These are phyloP conservation scores for Eudasyphora cyanicolor DNA, from an alignment of 2,888 invertebrate genomes.

Conservation along the genomic window DNA sequence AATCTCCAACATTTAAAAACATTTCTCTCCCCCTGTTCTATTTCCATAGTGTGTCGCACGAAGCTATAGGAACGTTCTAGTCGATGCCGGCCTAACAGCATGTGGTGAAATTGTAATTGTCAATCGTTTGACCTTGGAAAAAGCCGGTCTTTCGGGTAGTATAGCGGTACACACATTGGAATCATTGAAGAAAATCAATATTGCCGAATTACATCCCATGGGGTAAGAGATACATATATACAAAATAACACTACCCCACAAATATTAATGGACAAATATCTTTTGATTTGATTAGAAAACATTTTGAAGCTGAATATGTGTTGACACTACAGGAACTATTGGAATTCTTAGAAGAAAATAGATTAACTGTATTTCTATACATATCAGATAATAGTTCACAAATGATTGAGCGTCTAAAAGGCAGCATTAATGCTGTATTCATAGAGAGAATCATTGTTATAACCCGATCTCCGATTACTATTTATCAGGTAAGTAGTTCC, in stretches of 20 bases:
- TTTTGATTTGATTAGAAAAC: conserved; percentile 70
- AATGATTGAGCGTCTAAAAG: conserved; percentile 76
- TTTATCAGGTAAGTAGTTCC: conserved; percentile 76
- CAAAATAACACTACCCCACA: background rate
- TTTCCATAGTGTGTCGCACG: conserved; percentile 75
- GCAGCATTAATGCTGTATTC: conserved; percentile 74
- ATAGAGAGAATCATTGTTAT: conserved; percentile 76
- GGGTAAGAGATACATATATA: conserved; percentile 73
- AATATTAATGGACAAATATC: background rate
- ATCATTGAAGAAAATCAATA: conserved; percentile 77
- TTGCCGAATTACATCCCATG: conserved; percentile 79
- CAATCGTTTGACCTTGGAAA: conserved; percentile 75
- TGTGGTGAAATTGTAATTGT: conserved; percentile 78
- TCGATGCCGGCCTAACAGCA: conserved; percentile 77
- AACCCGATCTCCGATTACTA: conserved; percentile 77
- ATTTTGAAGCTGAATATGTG: conserved; percentile 77
- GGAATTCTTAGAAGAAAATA: conserved; percentile 73
- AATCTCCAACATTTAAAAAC: too few relatives aligned
- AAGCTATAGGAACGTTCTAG: conserved; percentile 78
- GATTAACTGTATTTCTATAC: conserved; percentile 76
- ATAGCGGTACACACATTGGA: conserved; percentile 73
- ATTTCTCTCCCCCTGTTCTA: background rate
- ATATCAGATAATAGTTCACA: conserved; percentile 76
- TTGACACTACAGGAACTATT: conserved; percentile 76
- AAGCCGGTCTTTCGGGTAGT: conserved; percentile 73